Conservation (phyloP, 1,140 invertebrate genomes). For the Centruroides sculpturatus region DNA sequence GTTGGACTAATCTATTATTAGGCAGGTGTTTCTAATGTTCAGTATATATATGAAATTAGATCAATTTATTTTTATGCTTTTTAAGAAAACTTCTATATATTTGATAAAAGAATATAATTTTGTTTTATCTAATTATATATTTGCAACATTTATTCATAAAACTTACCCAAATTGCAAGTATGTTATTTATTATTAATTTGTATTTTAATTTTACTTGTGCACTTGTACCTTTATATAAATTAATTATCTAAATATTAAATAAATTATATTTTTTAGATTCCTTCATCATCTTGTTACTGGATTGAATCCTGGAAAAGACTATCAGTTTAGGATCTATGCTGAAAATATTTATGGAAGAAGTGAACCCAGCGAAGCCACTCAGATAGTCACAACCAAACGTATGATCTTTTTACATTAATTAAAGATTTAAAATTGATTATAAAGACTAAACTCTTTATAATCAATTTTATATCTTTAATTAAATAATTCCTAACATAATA, state of each 20-base stretch:
- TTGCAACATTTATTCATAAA: too few species aligned
- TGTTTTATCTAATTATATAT: too few species aligned
- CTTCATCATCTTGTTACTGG: slow-evolving; percentile 79
- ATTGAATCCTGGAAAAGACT: slow-evolving; percentile 76
- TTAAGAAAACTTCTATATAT: too few species aligned
- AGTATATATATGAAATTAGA: too few species aligned
- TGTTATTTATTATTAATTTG: background rate
- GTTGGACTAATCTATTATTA: too few species aligned
- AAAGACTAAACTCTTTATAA: too few species aligned
- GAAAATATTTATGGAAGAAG: slow-evolving; percentile 95
- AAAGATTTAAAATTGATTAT: too few species aligned
- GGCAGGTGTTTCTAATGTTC: too few species aligned
- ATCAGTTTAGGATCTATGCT: slow-evolving; percentile 91
- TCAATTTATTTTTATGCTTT: too few species aligned
- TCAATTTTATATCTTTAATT: too few species aligned
- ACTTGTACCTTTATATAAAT: background rate
- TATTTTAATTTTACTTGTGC: background rate
- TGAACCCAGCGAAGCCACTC: slow-evolving; percentile 50
- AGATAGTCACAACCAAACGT: slow-evolving; percentile 15
- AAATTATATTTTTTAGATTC: slow-evolving; percentile 37
- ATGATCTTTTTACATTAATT: slow-evolving; percentile 1
- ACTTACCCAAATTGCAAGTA: background rate
- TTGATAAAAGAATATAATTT: too few species aligned
- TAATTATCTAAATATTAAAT: background rate
- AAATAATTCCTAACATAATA: too few species aligned